phyloP scores from a whole-genome alignment of 2,888 invertebrate species.

The Cerceris ruficornis region DNA sequence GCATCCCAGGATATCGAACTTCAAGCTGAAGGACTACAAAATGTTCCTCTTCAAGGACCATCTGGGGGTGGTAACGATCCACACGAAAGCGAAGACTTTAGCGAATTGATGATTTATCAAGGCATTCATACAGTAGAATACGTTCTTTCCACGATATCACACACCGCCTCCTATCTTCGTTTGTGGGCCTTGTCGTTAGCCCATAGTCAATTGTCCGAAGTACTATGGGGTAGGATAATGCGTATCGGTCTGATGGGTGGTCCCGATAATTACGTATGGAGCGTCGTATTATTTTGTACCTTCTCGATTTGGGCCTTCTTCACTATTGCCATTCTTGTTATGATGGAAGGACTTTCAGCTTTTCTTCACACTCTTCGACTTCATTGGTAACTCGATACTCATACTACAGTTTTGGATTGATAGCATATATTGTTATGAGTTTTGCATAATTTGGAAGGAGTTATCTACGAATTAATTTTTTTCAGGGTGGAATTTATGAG shows the following conservation, averaged over 20 bases:
- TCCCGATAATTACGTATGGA: constrained; percentile 77
- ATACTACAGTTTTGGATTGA: background rate
- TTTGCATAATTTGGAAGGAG: background rate
- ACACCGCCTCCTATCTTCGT: constrained; percentile 97
- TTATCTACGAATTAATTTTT: constrained; percentile 26
- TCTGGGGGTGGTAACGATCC: constrained; percentile 73
- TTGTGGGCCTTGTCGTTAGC: constrained; percentile 98
- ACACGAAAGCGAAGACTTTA: constrained; percentile 86
- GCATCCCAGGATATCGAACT: constrained; percentile 84
- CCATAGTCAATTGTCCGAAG: constrained; percentile 94
- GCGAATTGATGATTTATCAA: constrained; percentile 96
- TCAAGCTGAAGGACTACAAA: constrained; percentile 82
- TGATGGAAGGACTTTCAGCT: constrained; percentile 96
- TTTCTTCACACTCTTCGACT: constrained; percentile 94
- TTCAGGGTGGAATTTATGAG: constrained; percentile 90
- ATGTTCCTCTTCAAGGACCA: constrained; percentile 82
- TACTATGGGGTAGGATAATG: constrained; percentile 89
- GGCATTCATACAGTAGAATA: constrained; percentile 98
- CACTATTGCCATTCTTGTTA: constrained; percentile 91
- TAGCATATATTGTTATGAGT: background rate
- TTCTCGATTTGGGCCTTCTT: constrained; percentile 91
- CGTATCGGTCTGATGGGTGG: constrained; percentile 82
- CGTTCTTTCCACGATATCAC: constrained; percentile 96
- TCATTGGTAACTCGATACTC: constrained; percentile 86
- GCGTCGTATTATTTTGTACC: constrained; percentile 84